phyloP scores from a whole-genome alignment of 2,797 vertebrate genomes.

The Scleropages formosus region DNA sequence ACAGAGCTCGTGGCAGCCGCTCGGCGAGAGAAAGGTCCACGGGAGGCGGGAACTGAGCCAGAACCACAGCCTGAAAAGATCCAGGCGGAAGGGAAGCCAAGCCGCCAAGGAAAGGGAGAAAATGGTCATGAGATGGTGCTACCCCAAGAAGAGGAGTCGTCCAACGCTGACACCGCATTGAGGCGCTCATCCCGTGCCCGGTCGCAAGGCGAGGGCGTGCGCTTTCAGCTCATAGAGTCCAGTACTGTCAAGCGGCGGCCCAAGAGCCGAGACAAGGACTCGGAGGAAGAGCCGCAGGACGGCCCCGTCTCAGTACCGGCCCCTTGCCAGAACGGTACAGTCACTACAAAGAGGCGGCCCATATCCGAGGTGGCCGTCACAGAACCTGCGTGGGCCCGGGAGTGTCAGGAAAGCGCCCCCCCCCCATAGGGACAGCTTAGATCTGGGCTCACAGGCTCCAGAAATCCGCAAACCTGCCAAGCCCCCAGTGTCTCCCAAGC shows the following conservation, averaged over 20 bases:
- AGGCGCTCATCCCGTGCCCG: slow-evolving; percentile 82
- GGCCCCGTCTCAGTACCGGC: slow-evolving; percentile 58
- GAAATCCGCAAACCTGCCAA: slow-evolving; percentile 73
- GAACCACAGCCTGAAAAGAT: slow-evolving; percentile 54
- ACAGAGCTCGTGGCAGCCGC: slow-evolving; percentile 82
- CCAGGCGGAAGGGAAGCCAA: slow-evolving; percentile 81
- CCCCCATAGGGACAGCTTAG: slow-evolving; percentile 62
- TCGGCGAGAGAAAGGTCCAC: slow-evolving; percentile 59
- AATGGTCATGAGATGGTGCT: slow-evolving; percentile 46
- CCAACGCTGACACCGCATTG: slow-evolving; percentile 73
- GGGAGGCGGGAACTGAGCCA: slow-evolving; percentile 30
- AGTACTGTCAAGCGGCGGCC: slow-evolving; percentile 91
- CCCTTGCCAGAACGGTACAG: slow-evolving; percentile 82
- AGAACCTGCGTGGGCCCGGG: slow-evolving; percentile 67
- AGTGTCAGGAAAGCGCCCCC: slow-evolving; percentile 43
- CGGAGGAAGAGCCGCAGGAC: slow-evolving; percentile 64
- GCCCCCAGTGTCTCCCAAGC: slow-evolving; percentile 92
- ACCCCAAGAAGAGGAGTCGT: slow-evolving; percentile 64
- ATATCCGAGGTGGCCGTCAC: slow-evolving; percentile 69
- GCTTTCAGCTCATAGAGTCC: slow-evolving; percentile 89
- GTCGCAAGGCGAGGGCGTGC: slow-evolving; percentile 77
- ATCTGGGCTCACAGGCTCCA: slow-evolving; percentile 50
- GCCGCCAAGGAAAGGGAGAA: slow-evolving; percentile 27
- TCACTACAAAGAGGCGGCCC: slow-evolving; percentile 76
- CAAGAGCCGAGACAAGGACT: slow-evolving; percentile 87